These are phyloP conservation scores for Tenthredo livida DNA, from an alignment of 2,888 invertebrate species.

Conservation along the genomic window DNA sequence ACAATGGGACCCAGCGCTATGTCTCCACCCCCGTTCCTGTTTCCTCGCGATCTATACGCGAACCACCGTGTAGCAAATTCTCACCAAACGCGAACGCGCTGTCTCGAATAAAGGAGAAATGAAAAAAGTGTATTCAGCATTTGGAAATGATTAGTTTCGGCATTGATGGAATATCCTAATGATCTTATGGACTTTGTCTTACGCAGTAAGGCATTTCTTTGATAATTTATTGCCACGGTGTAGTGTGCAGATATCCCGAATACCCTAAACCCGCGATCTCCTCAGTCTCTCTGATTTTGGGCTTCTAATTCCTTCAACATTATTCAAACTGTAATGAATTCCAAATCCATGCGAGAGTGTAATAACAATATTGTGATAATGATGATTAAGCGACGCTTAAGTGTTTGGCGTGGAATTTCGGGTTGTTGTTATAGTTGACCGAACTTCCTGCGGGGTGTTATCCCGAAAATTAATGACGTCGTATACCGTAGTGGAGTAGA, in stretches of 20 bases:
- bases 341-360: not conserved
- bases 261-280: too few relatives aligned
- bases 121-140: not conserved
- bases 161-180: too few relatives aligned
- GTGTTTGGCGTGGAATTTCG: not conserved
- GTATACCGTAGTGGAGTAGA: constrained; percentile 39
- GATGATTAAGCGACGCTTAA: constrained; percentile 5
- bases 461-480: constrained; percentile 39
- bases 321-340: not conserved
- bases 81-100: not conserved
- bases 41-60: constrained; percentile 20
- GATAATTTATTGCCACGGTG: too few relatives aligned
- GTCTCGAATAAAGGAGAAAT: not conserved
- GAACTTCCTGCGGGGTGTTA: constrained; percentile 28
- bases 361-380: not conserved
- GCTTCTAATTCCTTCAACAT: not conserved
- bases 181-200: too few relatives aligned
- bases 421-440: constrained; percentile 18
- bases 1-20: not conserved
- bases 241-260: too few relatives aligned
- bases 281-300: not conserved
- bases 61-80: not conserved
- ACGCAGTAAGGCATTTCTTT: too few relatives aligned
- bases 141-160: too few relatives aligned
- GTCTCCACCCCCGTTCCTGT: not conserved